These are phyloP conservation scores for Drosophila longiperda DNA, from an alignment of 2,888 invertebrate genomes.

Conservation along the genomic window DNA sequence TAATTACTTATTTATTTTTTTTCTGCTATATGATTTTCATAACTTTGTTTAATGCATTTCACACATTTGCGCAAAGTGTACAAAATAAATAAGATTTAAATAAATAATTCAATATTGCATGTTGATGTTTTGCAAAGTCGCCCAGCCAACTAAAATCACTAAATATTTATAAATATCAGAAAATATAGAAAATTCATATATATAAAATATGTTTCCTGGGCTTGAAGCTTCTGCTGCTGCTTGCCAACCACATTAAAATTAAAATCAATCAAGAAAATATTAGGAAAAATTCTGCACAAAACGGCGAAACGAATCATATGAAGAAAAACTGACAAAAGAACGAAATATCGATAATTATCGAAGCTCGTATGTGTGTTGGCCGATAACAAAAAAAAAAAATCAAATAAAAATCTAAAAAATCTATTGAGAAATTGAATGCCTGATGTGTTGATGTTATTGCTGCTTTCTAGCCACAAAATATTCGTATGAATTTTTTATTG, in stretches of 20 bases:
- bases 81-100: conserved; percentile 27
- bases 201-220: conserved; percentile 45
- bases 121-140: conserved; percentile 76
- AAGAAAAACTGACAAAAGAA: conserved; percentile 34
- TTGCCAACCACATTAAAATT: conserved; percentile 66
- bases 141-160: conserved; percentile 28
- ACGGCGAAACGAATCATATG: conserved; percentile 68
- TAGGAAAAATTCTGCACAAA: conserved; percentile 49
- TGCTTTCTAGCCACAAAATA: conserved; percentile 39
- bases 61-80: conserved; percentile 61
- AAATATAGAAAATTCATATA: conserved; percentile 40
- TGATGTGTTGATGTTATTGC: conserved; percentile 69
- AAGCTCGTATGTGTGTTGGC: conserved; percentile 60
- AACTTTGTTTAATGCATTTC: conserved; percentile 9
- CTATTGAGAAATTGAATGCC: conserved; percentile 26
- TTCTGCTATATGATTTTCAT: conserved; percentile 4
- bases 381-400: conserved; percentile 39
- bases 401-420: background rate
- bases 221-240: conserved; percentile 77
- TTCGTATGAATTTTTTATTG: conserved; percentile 46
- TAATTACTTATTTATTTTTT: background rate
- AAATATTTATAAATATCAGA: conserved; percentile 35
- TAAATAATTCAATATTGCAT: conserved; percentile 67
- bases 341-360: conserved; percentile 51
- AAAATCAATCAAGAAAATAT: conserved; percentile 41